Conservation (phyloP, 2,113 vertebrate species). For the Lepus americanus region DNA sequence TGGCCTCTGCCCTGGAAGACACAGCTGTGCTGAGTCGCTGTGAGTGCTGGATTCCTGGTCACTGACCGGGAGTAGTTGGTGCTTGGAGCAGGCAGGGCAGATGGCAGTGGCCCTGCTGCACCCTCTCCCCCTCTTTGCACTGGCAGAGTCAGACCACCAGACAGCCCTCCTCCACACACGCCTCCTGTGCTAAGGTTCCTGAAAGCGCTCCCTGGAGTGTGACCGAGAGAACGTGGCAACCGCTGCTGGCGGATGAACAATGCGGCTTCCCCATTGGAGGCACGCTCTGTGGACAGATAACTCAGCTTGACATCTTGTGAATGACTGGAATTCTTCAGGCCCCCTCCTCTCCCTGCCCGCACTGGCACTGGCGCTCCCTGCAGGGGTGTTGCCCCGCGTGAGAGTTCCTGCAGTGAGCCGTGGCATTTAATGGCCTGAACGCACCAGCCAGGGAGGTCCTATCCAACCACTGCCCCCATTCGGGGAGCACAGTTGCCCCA, state of each 20-base stretch:
- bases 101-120: not conserved
- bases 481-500: not conserved
- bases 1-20: no score
- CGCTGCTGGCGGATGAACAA: not conserved
- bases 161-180: not conserved
- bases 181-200: not conserved
- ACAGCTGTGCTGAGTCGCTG: not conserved
- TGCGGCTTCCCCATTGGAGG: not conserved
- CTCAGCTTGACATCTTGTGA: constrained; percentile 55
- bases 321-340: constrained; percentile 46
- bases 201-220: constrained; percentile 32
- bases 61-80: not conserved
- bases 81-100: not conserved
- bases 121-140: constrained; percentile 4
- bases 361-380: no score
- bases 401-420: constrained; percentile 47
- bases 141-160: constrained; percentile 24
- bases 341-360: not conserved
- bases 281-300: constrained; percentile 31
- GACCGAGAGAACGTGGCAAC: constrained; percentile 30
- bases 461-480: not conserved
- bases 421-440: constrained; percentile 22
- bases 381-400: not conserved
- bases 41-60: not conserved
- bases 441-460: not conserved